Evolutionary conservation across 1,140 invertebrate species (phyloP), one percentile per base, ranked within the genome.

Genomic region (Phocides pigmalion): DNA sequence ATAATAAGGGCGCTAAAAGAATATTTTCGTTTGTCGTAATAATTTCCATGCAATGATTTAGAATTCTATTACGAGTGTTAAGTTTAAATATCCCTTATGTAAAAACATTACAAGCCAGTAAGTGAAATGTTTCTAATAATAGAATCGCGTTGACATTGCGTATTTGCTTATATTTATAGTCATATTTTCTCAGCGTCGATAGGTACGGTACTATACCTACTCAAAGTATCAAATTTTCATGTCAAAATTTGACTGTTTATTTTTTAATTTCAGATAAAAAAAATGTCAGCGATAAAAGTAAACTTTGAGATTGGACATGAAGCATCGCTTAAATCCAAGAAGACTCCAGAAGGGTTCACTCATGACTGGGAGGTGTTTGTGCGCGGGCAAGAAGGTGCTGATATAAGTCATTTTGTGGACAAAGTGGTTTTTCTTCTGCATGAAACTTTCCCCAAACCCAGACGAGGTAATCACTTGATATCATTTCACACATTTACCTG

Each of bases 321-420:
- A 81, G 97, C 98, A 65, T 94, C 94, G 47, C 91, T 98, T 66
- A 94, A 96, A 75, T 94, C 94, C 12, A 96, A 96, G 81, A 94
- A 93, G 64, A 98, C 97, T 5, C 93, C 94, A 12, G 96, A 98
- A 87, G 97, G 97, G 11, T 98, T 97, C 79, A 99, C 98, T 68
- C 98, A 99, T 92, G 98, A 99, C 85, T 99, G 98, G 98, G 97
- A 97, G 87, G 95, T 99, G n/a, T 99, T 97, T 93, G 97, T 99
- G 3, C 93, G 96, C 70, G 98, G 98, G 61, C 94, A 94, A 68
- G 96, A 98, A 76, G 95, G 95, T 68, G 94, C 95, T 65, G 95
- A 97, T 76, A 98, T 99, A 70, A 94, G 97, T 71, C 93, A 97
- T 80, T 99, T 97, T 93, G 94, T 99, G 37, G 98, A 99, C 49